Evolutionary conservation across 1,140 invertebrate species (phyloP), one percentile per base, ranked within the genome.

Genomic region (Drosophila kikkawai): DNA sequence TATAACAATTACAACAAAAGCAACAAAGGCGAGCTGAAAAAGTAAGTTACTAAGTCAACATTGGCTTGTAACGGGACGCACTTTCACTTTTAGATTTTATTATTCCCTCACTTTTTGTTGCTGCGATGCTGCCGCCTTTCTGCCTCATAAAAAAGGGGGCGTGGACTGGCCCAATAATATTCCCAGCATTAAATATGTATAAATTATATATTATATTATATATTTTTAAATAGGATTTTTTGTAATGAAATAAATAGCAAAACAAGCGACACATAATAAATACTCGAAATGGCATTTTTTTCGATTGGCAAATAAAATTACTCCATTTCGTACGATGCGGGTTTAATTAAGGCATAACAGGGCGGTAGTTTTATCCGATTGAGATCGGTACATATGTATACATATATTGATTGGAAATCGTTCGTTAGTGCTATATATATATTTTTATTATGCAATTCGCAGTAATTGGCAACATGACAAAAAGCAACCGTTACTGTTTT

Each of bases 31-130:
- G 41, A 65, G 39, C 69, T 75, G 66, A 71, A 58, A 73, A 84
- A 84, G 81, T 84, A 80, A 84, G 81, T 84, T 84, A 84, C 81
- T 84, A 84, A 84, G 81, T 75, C 81, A 53, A 84, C 83, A 84
- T 84, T 84, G 73, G 76, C 77, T 64, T 80, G 68, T 84, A 84
- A 84, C 81, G 81, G 81, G 73, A 83, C 81, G 81, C 82, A 84
- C 81, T 84, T 84, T 84, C 81, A 84, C 81, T 84, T 71, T 51
- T 51, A 51, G 50, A 51, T 34, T 51, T 51, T 34, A 51, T 34
- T 51, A 51, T 51, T 51, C 32, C 50, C 34, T 65, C 58, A 29
- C n/a, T 39, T 19, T 22, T 32, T 41, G 34, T 26, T 47, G 57
- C 8, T 26, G 17, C 39, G 41, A 66, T 47, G 64, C 64, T 66